Base-by-base conservation (phyloP, 2,797 vertebrate genomes). In the Karalla daura region DNA sequence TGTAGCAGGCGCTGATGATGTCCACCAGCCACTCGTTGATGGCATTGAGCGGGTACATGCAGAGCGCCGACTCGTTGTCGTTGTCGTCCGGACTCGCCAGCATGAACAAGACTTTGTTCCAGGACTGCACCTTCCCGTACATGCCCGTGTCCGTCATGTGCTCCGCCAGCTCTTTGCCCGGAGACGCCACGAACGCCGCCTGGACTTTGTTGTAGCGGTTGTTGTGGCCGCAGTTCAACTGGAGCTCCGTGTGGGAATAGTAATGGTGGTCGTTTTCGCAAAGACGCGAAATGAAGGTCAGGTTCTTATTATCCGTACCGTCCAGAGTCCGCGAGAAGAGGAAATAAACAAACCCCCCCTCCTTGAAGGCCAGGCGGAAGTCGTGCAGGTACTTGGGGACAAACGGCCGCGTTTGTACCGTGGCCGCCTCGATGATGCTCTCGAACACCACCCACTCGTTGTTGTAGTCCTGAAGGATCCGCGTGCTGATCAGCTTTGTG, bases 231-330 rank as follows among this genome's bases (percentile, higher is more conserved):
- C 98, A 99, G 32, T 74, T 91, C 35, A 99, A 88, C 88, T 96
- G 95, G 80, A 98, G 94, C 89, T 99, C 98, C 4, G 97, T 95
- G 84, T 99, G 96, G 14, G 98, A 99, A 63, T 96, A 97, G 76
- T 98, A 98, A 67, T 91, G 91, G 4, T 78, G 68, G 83, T 99
- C 98, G 0, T 92, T 54, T 60, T 96, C 96, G 45, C 97, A 99
- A 58, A 98, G 93, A 11, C 97, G 95, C 0, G 96, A 96, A 55
- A 99, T 91, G 5, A 95, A 94, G 0, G 96, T 98, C 54, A 95
- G 88, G 85, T 95, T 97, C 62, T 92, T 95, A 66, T 89, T 91
- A 0, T 95, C 93, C 0, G 89, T 88, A 25, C 94, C 95, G 23
- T 95, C 95, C 0, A 89, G 88, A 12, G 95, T 95, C 30, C 96